A percentile compares a stretch with the other conserved stretches of the same genome.
These are phyloP conservation scores for Pluvianellus socialis DNA, from an alignment of 2,113 vertebrate species.

Conservation along the genomic window DNA sequence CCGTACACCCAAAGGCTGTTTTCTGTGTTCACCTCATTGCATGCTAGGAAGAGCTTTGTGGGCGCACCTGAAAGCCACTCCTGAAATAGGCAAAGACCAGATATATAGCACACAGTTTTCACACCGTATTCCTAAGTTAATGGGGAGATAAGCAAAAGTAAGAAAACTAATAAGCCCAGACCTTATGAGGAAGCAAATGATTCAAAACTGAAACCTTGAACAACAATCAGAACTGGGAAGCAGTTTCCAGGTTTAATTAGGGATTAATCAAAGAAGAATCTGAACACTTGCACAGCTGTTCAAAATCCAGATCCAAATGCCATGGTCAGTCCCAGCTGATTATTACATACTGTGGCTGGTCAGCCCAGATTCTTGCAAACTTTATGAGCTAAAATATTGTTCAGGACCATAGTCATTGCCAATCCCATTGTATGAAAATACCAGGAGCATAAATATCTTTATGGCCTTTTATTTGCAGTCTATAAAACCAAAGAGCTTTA, in stretches of 20 bases:
- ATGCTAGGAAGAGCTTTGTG: not conserved
- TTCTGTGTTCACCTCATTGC: not conserved
- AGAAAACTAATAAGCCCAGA: not conserved
- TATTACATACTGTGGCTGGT: not conserved
- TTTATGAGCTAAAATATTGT: slow-evolving; percentile 19
- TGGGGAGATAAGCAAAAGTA: not conserved
- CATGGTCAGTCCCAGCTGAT: not conserved
- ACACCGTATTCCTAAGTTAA: not conserved
- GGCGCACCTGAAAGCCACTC: not conserved
- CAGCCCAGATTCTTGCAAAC: not conserved
- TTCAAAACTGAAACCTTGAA: not conserved
- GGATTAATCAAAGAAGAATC: not conserved
- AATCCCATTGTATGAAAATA: not conserved
- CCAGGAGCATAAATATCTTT: slow-evolving; percentile 26
- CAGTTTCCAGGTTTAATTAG: not conserved
- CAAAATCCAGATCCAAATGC: not conserved
- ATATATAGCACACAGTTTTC: not conserved
- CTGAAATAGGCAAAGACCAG: not conserved
- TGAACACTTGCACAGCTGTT: not conserved
- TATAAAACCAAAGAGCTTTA: slow-evolving; percentile 9
- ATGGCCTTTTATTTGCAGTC: slow-evolving; percentile 12
- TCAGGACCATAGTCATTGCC: not conserved
- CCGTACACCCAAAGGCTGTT: not conserved
- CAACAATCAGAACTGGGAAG: not conserved
- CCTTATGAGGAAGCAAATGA: not conserved